phyloP scores from a whole-genome alignment of 1,140 invertebrate species.

The Palaemon carinicauda region DNA sequence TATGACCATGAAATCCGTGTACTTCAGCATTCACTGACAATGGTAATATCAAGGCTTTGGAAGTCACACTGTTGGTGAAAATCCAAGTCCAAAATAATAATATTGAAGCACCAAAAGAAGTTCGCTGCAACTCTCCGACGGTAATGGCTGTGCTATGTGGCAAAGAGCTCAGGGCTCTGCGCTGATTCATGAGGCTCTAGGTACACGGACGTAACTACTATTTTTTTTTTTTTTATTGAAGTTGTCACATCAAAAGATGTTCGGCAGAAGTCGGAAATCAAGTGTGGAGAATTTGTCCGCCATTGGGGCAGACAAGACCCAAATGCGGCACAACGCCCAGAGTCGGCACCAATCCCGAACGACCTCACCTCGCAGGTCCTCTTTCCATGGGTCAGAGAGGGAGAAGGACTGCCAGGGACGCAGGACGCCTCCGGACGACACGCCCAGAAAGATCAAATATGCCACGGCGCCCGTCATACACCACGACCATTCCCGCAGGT shows the following conservation, averaged over 20 bases:
- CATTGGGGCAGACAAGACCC: not conserved
- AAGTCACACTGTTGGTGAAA: no score
- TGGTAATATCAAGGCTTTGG: no score
- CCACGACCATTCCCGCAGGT: slow-evolving; percentile 6
- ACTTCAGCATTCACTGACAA: no score
- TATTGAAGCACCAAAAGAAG: no score
- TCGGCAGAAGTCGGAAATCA: slow-evolving; percentile 3
- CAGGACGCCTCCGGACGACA: not conserved
- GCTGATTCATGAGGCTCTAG: no score
- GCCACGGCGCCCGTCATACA: slow-evolving; percentile 47
- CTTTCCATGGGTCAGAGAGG: slow-evolving; percentile 45
- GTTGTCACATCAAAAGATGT: not conserved
- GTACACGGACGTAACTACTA: not conserved
- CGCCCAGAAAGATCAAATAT: slow-evolving; percentile 46
- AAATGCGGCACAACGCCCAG: slow-evolving; percentile 3
- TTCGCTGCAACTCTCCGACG: no score
- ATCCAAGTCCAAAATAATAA: no score
- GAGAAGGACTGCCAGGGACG: not conserved
- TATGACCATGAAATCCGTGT: no score
- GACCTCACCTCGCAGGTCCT: slow-evolving; percentile 36
- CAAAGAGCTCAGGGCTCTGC: no score
- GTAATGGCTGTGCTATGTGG: no score
- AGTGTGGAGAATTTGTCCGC: slow-evolving; percentile 30
- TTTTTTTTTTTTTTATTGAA: not conserved
- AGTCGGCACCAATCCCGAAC: not conserved